A percentile compares a stretch with the other conserved stretches of the same genome.
Evolutionary conservation across 2,888 invertebrate genomes (phyloP).

Genomic region (Onchidella celtica): DNA sequence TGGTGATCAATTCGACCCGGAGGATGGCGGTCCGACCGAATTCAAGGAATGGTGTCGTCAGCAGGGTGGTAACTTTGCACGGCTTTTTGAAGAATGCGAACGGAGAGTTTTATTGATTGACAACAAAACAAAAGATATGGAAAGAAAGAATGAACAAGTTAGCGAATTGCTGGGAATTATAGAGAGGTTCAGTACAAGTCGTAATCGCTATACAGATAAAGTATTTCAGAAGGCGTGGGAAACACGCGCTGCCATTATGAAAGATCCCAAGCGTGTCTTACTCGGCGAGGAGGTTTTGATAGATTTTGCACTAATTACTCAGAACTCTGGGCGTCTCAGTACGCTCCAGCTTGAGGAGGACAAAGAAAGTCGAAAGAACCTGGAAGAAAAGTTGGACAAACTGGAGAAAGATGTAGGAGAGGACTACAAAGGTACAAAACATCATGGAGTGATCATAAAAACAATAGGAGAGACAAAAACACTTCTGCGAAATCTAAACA

Average conservation of each 20-base stretch:
- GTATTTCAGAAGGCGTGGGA: neutral
- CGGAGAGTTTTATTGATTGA: neutral
- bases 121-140: neutral
- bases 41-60: neutral
- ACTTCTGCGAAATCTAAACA: too few relatives aligned
- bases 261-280: too few relatives aligned
- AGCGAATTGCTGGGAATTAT: neutral
- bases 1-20: neutral
- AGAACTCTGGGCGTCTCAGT: neutral
- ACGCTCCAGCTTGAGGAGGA: too few relatives aligned
- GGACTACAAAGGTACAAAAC: neutral
- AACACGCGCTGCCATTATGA: neutral
- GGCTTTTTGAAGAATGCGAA: neutral
- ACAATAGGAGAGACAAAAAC: too few relatives aligned
- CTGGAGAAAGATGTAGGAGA: neutral
- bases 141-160: neutral
- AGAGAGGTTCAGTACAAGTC: neutral
- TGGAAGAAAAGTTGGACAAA: neutral
- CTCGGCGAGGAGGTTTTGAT: neutral
- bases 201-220: neutral
- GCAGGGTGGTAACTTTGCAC: neutral
- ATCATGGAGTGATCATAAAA: neutral
- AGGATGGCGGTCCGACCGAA: neutral
- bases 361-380: neutral
- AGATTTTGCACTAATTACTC: neutral